phyloP scores from a whole-genome alignment of 2,797 vertebrate genomes.

The Novumbra hubbsi region DNA sequence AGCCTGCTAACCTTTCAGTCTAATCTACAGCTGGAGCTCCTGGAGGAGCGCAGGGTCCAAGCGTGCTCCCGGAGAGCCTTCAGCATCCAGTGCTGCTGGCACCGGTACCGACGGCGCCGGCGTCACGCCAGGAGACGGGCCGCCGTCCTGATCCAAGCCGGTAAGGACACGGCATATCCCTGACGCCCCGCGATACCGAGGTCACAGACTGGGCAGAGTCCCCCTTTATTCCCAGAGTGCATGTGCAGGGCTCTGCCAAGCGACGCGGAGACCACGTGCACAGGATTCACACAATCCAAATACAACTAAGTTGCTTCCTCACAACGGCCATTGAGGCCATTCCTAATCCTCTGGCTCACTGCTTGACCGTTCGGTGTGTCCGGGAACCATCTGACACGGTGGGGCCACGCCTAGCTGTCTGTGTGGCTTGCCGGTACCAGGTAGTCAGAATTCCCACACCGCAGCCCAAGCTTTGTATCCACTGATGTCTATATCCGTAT shows the following conservation, averaged over 20 bases:
- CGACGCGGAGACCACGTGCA: too few relatives aligned
- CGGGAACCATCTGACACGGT: too few relatives aligned
- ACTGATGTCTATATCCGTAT: neutral
- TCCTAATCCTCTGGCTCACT: neutral
- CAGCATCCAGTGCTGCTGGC: conserved; percentile 90
- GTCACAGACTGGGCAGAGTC: neutral
- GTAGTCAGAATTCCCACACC: conserved; percentile 33
- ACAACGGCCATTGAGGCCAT: conserved; percentile 21
- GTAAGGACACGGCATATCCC: conserved; percentile 63
- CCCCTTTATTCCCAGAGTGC: too few relatives aligned
- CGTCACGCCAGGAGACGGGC: conserved; percentile 61
- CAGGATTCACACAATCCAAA: too few relatives aligned
- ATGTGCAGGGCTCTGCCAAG: too few relatives aligned
- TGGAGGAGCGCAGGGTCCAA: conserved; percentile 79
- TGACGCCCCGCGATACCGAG: neutral
- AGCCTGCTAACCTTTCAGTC: conserved; percentile 2
- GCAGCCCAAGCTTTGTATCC: neutral
- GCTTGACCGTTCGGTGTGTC: neutral
- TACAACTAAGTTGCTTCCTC: neutral
- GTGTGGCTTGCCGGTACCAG: conserved; percentile 34
- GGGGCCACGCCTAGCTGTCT: neutral
- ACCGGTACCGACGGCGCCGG: conserved; percentile 67
- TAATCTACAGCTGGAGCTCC: conserved; percentile 79
- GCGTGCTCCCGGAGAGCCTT: conserved; percentile 78
- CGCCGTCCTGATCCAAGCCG: conserved; percentile 88